phyloP scores from a whole-genome alignment of 2,113 vertebrate genomes.

The Morone chrysops region DNA sequence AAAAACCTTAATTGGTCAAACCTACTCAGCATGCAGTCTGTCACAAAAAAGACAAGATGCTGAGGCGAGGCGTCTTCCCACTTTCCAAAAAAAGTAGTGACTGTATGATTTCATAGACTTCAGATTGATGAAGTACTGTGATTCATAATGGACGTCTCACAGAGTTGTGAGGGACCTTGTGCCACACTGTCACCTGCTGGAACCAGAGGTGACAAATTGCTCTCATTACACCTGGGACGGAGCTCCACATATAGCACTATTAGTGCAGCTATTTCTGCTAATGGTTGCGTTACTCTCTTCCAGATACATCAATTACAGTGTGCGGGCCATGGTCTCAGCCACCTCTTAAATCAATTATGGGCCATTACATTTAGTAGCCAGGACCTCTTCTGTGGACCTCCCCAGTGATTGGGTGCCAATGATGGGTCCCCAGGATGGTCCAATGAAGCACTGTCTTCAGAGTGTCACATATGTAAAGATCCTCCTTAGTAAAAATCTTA shows the following conservation, averaged over 20 bases:
- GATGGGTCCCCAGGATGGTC: slow-evolving; percentile 34
- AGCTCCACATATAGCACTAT: slow-evolving; percentile 79
- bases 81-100: not conserved
- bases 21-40: not conserved
- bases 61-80: not conserved
- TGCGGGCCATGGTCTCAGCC: slow-evolving; percentile 59
- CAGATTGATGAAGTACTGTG: slow-evolving; percentile 30
- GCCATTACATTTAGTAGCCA: slow-evolving; percentile 56
- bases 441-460: slow-evolving; percentile 15
- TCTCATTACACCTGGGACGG: slow-evolving; percentile 80
- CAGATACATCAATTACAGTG: slow-evolving; percentile 79
- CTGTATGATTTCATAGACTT: slow-evolving; percentile 50
- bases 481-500: slow-evolving; percentile 5
- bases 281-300: slow-evolving; percentile 75
- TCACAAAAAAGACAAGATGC: slow-evolving; percentile 1
- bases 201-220: slow-evolving; percentile 80
- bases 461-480: slow-evolving; percentile 6
- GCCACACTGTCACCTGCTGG: slow-evolving; percentile 69
- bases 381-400: slow-evolving; percentile 55
- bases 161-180: slow-evolving; percentile 47
- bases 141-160: slow-evolving; percentile 59
- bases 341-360: slow-evolving; percentile 79
- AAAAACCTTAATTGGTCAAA: not conserved
- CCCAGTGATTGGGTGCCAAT: slow-evolving; percentile 35
- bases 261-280: slow-evolving; percentile 81